A percentile compares a stretch with the other conserved stretches of the same genome.
Evolutionary conservation across 2,888 invertebrate genomes (phyloP).

Genomic region (Crematogaster levior): DNA sequence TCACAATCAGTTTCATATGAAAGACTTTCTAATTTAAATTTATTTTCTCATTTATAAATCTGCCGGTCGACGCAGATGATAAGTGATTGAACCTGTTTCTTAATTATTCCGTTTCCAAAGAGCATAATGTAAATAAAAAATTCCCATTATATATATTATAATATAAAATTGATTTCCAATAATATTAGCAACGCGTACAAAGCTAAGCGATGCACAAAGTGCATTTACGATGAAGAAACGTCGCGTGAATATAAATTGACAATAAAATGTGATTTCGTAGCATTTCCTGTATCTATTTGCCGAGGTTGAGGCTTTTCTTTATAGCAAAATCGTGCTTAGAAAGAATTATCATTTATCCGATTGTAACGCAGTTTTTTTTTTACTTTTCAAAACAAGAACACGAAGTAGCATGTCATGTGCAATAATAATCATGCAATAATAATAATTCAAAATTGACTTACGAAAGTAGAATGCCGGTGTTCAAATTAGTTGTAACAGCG

Average conservation of each 20-base stretch:
- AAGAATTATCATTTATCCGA: conserved; percentile 25
- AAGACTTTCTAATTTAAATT: neutral
- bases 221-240: neutral
- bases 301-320: conserved; percentile 9
- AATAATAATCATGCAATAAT: too few species aligned
- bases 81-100: neutral
- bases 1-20: neutral
- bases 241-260: conserved; percentile 15
- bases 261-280: neutral
- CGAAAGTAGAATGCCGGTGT: neutral
- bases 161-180: neutral
- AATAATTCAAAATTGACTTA: neutral
- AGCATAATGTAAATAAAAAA: neutral
- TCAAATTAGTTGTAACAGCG: neutral
- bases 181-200: neutral
- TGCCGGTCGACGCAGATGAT: neutral
- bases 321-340: conserved; percentile 10
- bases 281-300: neutral
- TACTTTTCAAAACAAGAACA: neutral
- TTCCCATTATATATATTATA: neutral
- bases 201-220: neutral
- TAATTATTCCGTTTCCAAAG: neutral
- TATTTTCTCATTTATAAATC: neutral
- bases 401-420: neutral
- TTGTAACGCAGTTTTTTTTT: conserved; percentile 9